Base-by-base conservation (phyloP, 2,797 vertebrate species). In the Xerus rutilus region DNA sequence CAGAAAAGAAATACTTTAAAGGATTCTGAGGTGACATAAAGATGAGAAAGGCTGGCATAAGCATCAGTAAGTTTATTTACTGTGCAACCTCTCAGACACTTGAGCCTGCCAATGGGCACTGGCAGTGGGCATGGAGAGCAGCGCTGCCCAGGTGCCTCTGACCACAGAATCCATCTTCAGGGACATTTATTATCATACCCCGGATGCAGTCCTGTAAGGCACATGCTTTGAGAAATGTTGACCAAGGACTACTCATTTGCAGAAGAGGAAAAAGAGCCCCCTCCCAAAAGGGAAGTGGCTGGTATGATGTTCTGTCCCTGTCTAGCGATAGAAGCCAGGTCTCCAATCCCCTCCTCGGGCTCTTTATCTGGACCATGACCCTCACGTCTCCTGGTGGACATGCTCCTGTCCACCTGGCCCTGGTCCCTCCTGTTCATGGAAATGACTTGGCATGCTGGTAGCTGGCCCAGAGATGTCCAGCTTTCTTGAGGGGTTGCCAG, bases 311-410 rank as follows among this genome's bases (percentile, higher is more conserved):
- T 70, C 7, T n/a, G 8, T 0, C 14, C 39, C 49, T 11, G 15
- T 47, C 54, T 45, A 21, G 78, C 23, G 76, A 28, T 4, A 57
- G 43, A 43, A 67, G 28, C 35, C 18, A 81, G 57, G 10, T 30
- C 47, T 12, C 30, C 20, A 11, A 0, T 21, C 45, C 4, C 1
- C 59, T 14, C 21, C 43, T 45, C 13, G 12, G 32, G n/a, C 13
- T 79, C 43, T 69, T 54, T 6, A 4, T 54, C 7, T 57, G 64
- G 70, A 85, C 28, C 3, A 1, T 25, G 10, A 39, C 43, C 72
- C 59, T 87, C 9, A 23, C 0, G 0, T 25, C n/a, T 6, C 47
- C 32, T 39, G 1, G 2, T 9, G 45, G 72, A 74, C 45, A 6
- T 7, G 64, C n/a, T 11, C 30, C 74, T 54, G 1, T 7, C 39